A percentile compares a stretch with the other conserved stretches of the same genome.
phyloP scores from a whole-genome alignment of 2,888 invertebrate genomes.

The Lithophane ornitopus region DNA sequence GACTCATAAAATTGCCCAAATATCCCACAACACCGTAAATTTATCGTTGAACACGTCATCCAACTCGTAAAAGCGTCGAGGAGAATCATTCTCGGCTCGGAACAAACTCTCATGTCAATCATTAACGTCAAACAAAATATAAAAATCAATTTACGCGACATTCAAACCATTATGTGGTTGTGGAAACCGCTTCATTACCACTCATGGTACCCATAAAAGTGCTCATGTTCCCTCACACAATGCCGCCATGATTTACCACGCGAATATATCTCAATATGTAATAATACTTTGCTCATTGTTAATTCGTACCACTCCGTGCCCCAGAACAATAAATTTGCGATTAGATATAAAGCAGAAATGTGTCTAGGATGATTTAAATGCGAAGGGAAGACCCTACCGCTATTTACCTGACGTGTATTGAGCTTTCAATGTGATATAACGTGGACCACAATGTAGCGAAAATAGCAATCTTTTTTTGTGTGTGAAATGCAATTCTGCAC shows the following conservation, averaged over 20 bases:
- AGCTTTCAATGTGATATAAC: conserved; percentile 82
- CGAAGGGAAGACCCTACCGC: conserved; percentile 79
- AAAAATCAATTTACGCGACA: conserved; percentile 88
- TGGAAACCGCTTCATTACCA: conserved; percentile 88
- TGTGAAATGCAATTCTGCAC: conserved; percentile 85
- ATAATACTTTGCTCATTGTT: conserved; percentile 88
- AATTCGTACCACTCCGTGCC: conserved; percentile 86
- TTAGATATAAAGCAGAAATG: conserved; percentile 86
- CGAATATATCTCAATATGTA: conserved; percentile 81
- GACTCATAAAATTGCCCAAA: conserved; percentile 89
- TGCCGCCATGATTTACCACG: conserved; percentile 80
- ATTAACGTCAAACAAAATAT: conserved; percentile 90
- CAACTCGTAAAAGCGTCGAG: conserved; percentile 83
- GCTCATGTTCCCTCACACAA: conserved; percentile 78
- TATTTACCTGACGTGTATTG: conserved; percentile 87
- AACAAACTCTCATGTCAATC: conserved; percentile 86
- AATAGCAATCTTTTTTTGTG: conserved; percentile 78
- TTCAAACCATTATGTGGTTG: conserved; percentile 83
- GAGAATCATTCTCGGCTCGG: conserved; percentile 69
- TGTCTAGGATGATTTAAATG: conserved; percentile 84
- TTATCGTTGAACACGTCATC: conserved; percentile 83
- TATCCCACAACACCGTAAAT: conserved; percentile 87
- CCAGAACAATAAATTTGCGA: conserved; percentile 88
- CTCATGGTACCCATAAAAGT: conserved; percentile 82
- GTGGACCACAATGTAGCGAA: conserved; percentile 85